Evolutionary conservation across 1,140 invertebrate genomes (phyloP).

Genomic region (Drosophila fuyamai): DNA sequence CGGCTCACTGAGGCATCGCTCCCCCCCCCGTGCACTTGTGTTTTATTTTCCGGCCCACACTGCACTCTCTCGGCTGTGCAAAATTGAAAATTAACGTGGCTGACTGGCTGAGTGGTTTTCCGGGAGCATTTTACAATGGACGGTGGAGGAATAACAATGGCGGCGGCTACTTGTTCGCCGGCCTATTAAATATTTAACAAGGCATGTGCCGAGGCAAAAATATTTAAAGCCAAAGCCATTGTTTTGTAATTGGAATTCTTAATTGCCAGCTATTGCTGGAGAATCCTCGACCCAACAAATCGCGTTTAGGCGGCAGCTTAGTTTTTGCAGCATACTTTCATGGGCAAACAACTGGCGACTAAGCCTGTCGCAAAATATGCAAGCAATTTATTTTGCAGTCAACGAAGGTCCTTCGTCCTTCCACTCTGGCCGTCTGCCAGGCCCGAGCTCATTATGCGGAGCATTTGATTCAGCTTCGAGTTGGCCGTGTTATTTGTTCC

Average conservation of each 20-base stretch:
- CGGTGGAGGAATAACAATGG: constrained; percentile 64
- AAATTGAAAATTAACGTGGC: constrained; percentile 79
- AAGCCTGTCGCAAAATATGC: constrained; percentile 40
- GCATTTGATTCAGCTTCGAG: constrained; percentile 29
- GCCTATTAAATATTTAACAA: constrained; percentile 74
- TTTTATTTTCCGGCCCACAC: constrained; percentile 28
- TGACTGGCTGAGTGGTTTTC: constrained; percentile 44
- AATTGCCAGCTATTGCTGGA: constrained; percentile 20
- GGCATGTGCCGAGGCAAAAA: constrained; percentile 43
- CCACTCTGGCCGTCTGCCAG: constrained; percentile 58
- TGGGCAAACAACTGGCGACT: constrained; percentile 28
- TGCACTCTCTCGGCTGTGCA: constrained; percentile 63
- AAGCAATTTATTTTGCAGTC: constrained; percentile 62
- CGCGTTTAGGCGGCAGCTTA: constrained; percentile 12
- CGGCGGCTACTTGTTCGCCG: constrained; percentile 52
- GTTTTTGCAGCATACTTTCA: constrained; percentile 43
- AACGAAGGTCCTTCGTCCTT: constrained; percentile 10
- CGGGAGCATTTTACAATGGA: constrained; percentile 14
- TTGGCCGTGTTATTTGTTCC: constrained; percentile 16
- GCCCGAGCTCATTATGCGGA: constrained; percentile 60
- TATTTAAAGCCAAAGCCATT: constrained; percentile 60
- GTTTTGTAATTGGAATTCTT: constrained; percentile 63
- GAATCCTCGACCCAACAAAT: constrained; percentile 15
- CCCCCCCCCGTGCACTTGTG: constrained; percentile 21
- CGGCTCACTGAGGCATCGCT: constrained; percentile 32